Base-by-base conservation (phyloP, 1,140 invertebrate genomes). In the Drosophila nasuta region DNA sequence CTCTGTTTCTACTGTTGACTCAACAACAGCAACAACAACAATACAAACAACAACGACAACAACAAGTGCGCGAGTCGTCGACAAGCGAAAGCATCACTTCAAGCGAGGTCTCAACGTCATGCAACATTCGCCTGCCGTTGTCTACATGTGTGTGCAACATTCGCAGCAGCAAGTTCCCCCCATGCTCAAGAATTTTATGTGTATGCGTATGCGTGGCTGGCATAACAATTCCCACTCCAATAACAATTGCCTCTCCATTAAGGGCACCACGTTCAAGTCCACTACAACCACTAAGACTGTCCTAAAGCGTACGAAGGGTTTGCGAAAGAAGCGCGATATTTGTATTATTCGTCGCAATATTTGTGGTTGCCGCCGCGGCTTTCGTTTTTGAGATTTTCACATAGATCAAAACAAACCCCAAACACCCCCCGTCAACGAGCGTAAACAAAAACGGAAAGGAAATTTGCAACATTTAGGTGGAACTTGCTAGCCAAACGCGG, bases 121-220 rank as follows among this genome's bases (percentile, higher is more conserved):
- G 85, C 85, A 89, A 89, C 68, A 83, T 63, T 85, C 81, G 75
- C 75, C 81, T 85, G 81, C 49, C 81, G 77, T 79, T 79, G 67
- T 69, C 81, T 74, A 48, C 75, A 88, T 89, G 83, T 88, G 81
- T 81, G 58, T 89, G 81, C 85, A 89, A 85, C 85, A 89, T 79
- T 89, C 81, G 28, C 81, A 83, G 75, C 85, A 89, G 75, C 85
- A 89, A 77, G 68, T 89, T 89, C 72, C 85, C 78, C 72, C 85
- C 78, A 89, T 89, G 85, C 71, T 81, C 11, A 90, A 79, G 41
- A 76, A 81, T 68, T 85, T 69, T 41, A 85, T 85, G 81, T 90
- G 69, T 82, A 85, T 89, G 86, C 82, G 85, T 81, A 89, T 88
- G 85, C 73, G 78, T 68, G 76, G 81, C 77, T 88, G 88, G 88